These are phyloP conservation scores for Chaitophorus viminalis DNA, from an alignment of 2,888 invertebrate species.

Conservation along the genomic window DNA sequence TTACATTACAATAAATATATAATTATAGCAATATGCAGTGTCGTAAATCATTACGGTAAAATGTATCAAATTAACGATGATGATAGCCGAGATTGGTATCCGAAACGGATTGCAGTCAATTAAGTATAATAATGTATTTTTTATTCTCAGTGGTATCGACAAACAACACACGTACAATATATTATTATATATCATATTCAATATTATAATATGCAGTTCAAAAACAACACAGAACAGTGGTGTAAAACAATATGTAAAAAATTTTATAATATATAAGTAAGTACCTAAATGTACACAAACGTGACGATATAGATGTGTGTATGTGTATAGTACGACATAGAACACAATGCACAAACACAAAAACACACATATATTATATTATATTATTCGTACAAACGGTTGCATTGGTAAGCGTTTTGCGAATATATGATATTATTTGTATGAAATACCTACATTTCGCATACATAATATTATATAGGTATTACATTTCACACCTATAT, in stretches of 20 bases:
- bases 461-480: background rate
- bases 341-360: background rate
- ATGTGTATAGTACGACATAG: background rate
- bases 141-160: background rate
- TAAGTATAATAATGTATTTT: background rate
- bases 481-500: slow-evolving; percentile 12
- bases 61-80: background rate
- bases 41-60: background rate
- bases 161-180: background rate
- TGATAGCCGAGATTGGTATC: background rate
- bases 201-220: background rate
- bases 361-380: background rate
- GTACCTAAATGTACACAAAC: background rate
- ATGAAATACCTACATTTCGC: background rate
- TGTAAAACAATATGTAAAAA: background rate
- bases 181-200: too few species aligned
- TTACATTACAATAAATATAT: background rate
- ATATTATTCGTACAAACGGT: background rate
- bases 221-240: slow-evolving; percentile 35
- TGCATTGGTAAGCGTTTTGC: background rate
- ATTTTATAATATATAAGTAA: background rate
- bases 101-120: background rate
- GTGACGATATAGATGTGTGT: background rate
- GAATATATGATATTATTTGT: background rate
- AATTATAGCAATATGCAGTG: background rate